Conservation (phyloP, 2,888 invertebrate genomes). For the Pogonocherus hispidulus region DNA sequence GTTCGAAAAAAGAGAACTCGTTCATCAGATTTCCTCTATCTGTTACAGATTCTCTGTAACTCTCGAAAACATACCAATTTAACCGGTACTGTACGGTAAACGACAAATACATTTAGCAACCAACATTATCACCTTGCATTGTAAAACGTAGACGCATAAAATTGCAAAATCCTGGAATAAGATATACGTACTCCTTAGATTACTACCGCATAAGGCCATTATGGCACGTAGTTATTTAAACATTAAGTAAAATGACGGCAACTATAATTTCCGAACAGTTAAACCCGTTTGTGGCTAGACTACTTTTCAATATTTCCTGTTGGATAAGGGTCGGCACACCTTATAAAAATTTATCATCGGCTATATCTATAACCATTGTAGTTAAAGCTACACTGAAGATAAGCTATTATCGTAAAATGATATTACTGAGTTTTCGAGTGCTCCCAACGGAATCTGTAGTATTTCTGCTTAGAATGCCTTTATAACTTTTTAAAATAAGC, state of each 20-base stretch:
- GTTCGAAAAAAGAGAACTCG: too few relatives aligned
- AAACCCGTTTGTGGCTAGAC: not conserved
- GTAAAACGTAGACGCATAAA: not conserved
- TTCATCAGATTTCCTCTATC: too few relatives aligned
- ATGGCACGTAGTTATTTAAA: conserved; percentile 13
- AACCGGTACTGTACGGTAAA: too few relatives aligned
- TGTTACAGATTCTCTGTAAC: too few relatives aligned
- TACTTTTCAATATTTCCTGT: conserved; percentile 14
- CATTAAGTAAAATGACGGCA: not conserved
- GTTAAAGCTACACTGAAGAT: not conserved
- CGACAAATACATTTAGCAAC: too few relatives aligned
- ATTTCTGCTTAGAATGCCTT: too few relatives aligned
- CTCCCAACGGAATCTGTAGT: not conserved
- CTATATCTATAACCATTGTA: conserved; percentile 11
- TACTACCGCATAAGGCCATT: not conserved
- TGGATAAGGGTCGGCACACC: not conserved
- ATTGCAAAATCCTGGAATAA: not conserved
- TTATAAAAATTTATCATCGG: conserved; percentile 15
- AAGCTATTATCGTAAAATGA: not conserved
- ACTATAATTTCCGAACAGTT: conserved; percentile 14
- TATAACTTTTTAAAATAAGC: too few relatives aligned
- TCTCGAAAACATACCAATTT: too few relatives aligned
- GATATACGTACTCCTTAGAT: not conserved
- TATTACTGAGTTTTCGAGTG: not conserved
- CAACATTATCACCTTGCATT: not conserved